These are phyloP conservation scores for Cuculus canorus DNA, from an alignment of 2,797 vertebrate species.

Conservation along the genomic window DNA sequence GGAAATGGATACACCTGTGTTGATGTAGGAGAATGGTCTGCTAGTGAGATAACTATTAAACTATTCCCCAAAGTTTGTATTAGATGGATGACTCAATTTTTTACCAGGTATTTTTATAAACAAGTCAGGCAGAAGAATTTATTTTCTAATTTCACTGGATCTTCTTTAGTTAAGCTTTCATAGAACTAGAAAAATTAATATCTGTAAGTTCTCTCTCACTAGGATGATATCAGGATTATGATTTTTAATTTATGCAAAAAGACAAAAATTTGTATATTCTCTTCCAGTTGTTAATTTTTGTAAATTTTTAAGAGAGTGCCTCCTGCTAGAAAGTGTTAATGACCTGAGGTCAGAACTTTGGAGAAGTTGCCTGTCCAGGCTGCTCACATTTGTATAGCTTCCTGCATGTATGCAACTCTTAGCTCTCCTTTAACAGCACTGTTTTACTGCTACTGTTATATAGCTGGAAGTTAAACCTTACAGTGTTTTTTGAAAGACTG, in stretches of 20 bases:
- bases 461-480: neutral
- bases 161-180: neutral
- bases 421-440: neutral
- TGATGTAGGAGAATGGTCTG: neutral
- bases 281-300: neutral
- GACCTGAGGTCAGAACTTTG: neutral
- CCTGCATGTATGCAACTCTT: neutral
- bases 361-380: neutral
- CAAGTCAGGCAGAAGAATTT: neutral
- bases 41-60: neutral
- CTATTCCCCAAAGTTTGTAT: neutral
- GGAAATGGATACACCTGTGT: neutral
- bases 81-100: neutral
- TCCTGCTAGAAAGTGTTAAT: neutral
- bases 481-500: neutral
- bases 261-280: neutral
- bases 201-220: neutral
- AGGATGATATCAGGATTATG: neutral
- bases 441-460: neutral
- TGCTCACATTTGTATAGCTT: neutral
- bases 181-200: neutral
- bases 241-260: neutral
- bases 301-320: neutral
- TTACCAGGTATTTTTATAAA: neutral
- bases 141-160: neutral